phyloP scores from a whole-genome alignment of 2,113 vertebrate genomes.

The Amphilophus citrinellus region DNA sequence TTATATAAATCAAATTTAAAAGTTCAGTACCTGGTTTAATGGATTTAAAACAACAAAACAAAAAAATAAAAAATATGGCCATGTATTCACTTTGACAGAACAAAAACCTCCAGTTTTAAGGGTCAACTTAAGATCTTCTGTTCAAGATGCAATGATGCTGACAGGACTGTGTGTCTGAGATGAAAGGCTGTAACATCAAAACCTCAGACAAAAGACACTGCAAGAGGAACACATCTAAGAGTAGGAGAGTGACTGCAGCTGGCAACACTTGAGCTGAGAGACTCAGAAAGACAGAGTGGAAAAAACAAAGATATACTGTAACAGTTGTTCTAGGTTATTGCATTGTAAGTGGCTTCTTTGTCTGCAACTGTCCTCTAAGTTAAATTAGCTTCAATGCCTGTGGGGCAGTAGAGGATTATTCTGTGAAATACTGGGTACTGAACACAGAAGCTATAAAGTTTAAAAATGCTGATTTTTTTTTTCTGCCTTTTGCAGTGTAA shows the following conservation, averaged over 20 bases:
- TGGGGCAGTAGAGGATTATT: not conserved
- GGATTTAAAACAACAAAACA: not conserved
- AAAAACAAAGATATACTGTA: slow-evolving; percentile 6
- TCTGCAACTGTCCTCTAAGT: not conserved
- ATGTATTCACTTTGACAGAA: not conserved
- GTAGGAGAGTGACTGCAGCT: slow-evolving; percentile 44
- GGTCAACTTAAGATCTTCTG: not conserved
- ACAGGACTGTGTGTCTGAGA: slow-evolving; percentile 23
- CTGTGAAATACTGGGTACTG: not conserved
- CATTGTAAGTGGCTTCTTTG: not conserved
- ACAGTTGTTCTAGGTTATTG: slow-evolving; percentile 19
- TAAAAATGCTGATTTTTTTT: slow-evolving; percentile 29
- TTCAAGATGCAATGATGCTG: slow-evolving; percentile 25
- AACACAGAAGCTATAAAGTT: slow-evolving; percentile 14
- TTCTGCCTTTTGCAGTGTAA: slow-evolving; percentile 9
- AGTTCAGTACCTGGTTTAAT: not conserved
- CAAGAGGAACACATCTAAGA: slow-evolving; percentile 46
- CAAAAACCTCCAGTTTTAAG: not conserved
- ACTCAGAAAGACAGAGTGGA: not conserved
- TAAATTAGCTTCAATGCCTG: not conserved
- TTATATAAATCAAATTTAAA: not conserved
- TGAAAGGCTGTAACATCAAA: slow-evolving; percentile 70
- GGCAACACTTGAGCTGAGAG: slow-evolving; percentile 20
- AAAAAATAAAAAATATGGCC: not conserved
- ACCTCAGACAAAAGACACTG: slow-evolving; percentile 30